Percentiles rank a stretch among this genome's conserved stretches.
Conservation (phyloP, 37 sponge, comb jelly and placozoan genomes). For the Corticium candelabrum region DNA sequence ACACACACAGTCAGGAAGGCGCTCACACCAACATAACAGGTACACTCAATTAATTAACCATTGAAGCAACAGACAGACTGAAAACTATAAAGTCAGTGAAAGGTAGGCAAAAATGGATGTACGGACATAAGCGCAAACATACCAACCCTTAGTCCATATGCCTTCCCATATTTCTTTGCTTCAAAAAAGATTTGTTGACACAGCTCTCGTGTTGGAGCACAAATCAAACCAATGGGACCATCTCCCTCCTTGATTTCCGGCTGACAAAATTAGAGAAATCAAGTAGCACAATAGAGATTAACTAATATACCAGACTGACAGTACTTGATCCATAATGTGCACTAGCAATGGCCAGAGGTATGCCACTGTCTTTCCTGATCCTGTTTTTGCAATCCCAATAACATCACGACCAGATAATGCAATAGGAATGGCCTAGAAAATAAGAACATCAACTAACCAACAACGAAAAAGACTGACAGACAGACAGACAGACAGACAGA, state of each 20-base stretch:
- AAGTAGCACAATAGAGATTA: too few species aligned
- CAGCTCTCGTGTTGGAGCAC: constrained; percentile 95
- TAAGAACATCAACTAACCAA: background rate
- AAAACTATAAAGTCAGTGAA: background rate
- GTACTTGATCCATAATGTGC: constrained; percentile 83
- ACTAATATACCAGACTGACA: background rate
- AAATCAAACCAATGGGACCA: constrained; percentile 90
- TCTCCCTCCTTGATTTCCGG: constrained; percentile 82
- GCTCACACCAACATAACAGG: background rate
- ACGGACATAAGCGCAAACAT: background rate
- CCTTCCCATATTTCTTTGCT: constrained; percentile 73
- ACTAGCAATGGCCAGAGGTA: constrained; percentile 84
- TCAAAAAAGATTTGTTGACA: constrained; percentile 97
- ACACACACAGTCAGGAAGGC: background rate
- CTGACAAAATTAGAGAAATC: constrained; percentile 14
- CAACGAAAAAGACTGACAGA: background rate
- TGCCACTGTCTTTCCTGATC: constrained; percentile 93
- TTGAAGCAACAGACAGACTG: background rate
- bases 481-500: background rate
- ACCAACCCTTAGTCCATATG: constrained; percentile 52
- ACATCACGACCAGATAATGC: constrained; percentile 82
- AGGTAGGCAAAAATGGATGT: background rate
- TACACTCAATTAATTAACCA: background rate
- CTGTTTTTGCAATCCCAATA: constrained; percentile 94
- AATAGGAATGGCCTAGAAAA: constrained; percentile 36